phyloP scores from a whole-genome alignment of 2,888 invertebrate genomes.

The Biston stratarius region DNA sequence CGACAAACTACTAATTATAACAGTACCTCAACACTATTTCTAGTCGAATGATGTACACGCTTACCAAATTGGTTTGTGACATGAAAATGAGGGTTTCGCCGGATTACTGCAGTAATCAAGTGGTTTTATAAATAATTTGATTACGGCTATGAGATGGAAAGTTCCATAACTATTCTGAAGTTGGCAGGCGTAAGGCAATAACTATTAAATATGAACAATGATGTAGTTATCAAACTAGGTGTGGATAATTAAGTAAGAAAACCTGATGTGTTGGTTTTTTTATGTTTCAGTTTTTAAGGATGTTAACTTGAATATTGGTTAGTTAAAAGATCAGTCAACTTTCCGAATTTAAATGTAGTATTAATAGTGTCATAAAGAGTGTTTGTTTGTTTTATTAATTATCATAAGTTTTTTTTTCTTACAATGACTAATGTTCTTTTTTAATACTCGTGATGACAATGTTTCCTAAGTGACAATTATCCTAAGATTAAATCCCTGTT shows the following conservation, averaged over 20 bases:
- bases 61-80: constrained; percentile 59
- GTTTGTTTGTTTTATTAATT: too few species aligned
- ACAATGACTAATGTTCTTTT: too few species aligned
- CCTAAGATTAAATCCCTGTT: constrained; percentile 3
- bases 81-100: constrained; percentile 61
- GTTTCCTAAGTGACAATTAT: background rate
- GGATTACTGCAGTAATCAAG: constrained; percentile 58
- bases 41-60: constrained; percentile 19
- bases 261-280: background rate
- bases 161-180: constrained; percentile 11
- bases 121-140: constrained; percentile 27
- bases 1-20: constrained; percentile 5
- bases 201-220: constrained; percentile 7
- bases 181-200: constrained; percentile 20
- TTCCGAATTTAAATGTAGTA: too few species aligned
- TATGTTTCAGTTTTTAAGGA: background rate
- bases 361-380: too few species aligned
- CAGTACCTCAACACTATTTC: constrained; percentile 13
- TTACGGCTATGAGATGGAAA: constrained; percentile 19
- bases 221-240: background rate
- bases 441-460: too few species aligned
- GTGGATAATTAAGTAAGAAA: background rate
- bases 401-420: too few species aligned
- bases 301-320: too few species aligned
- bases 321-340: too few species aligned